Evolutionary conservation across 2,888 invertebrate genomes (phyloP).

Genomic region (Octodonta nipae): DNA sequence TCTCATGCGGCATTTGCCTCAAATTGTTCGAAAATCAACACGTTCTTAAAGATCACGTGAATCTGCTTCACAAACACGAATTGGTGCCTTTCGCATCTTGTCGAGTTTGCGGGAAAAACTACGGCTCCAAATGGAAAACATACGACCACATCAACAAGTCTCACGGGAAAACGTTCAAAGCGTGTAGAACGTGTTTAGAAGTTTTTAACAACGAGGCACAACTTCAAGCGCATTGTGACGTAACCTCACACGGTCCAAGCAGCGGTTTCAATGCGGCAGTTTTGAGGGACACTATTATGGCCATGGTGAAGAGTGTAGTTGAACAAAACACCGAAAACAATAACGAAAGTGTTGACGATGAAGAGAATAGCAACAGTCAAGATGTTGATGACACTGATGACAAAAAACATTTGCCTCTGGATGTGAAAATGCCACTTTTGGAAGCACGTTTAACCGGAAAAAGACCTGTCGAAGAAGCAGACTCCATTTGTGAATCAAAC

Average conservation of each 20-base stretch:
- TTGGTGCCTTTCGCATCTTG: slow-evolving; percentile 41
- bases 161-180: slow-evolving; percentile 43
- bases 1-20: slow-evolving; percentile 44
- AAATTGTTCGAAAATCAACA: slow-evolving; percentile 43
- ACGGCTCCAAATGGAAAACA: slow-evolving; percentile 46
- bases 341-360: slow-evolving; percentile 10
- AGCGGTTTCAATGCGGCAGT: slow-evolving; percentile 8
- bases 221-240: slow-evolving; percentile 37
- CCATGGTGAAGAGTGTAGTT: slow-evolving; percentile 9
- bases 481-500: no score
- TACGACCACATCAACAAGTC: slow-evolving; percentile 46
- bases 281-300: slow-evolving; percentile 12
- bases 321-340: slow-evolving; percentile 8
- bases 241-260: slow-evolving; percentile 28
- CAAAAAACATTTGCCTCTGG: slow-evolving; percentile 7
- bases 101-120: slow-evolving; percentile 46
- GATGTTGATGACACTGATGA: slow-evolving; percentile 14
- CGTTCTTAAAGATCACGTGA: slow-evolving; percentile 43
- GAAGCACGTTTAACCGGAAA: slow-evolving; percentile 30
- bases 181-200: slow-evolving; percentile 45
- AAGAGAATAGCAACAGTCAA: slow-evolving; percentile 11
- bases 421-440: slow-evolving; percentile 25
- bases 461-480: slow-evolving; percentile 14
- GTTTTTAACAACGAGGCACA: slow-evolving; percentile 42
- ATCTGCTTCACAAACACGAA: slow-evolving; percentile 38